Evolutionary conservation across 2,113 vertebrate species (phyloP).

Genomic region (Hepsetus odoe): DNA sequence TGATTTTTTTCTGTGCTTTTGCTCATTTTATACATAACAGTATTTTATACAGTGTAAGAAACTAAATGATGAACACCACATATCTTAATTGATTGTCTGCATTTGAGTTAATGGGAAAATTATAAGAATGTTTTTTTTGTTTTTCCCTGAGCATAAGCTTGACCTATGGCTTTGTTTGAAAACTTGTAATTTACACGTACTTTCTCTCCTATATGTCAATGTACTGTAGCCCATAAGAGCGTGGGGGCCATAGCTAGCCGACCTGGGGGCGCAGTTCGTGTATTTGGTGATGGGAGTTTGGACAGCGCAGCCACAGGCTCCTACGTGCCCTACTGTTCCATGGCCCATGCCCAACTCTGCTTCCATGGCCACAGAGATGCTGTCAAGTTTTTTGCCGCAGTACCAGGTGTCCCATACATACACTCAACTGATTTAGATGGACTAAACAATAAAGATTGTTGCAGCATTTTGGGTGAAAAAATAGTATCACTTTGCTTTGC

Average conservation of each 20-base stretch:
- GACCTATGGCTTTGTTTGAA: not conserved
- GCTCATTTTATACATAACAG: not conserved
- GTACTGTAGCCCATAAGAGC: conserved; percentile 82
- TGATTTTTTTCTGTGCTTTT: not conserved
- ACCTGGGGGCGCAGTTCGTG: conserved; percentile 85
- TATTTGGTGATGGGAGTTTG: conserved; percentile 83
- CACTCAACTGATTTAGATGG: not conserved
- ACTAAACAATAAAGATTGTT: not conserved
- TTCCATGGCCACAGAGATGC: conserved; percentile 97
- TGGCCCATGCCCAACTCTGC: conserved; percentile 98
- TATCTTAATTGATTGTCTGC: not conserved
- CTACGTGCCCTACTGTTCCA: conserved; percentile 97
- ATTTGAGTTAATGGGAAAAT: not conserved
- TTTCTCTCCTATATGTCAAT: not conserved
- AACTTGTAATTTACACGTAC: not conserved
- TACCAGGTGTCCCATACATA: conserved; percentile 80
- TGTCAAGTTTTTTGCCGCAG: conserved; percentile 95
- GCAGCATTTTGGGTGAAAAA: not conserved
- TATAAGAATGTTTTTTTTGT: not conserved
- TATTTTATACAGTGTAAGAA: not conserved
- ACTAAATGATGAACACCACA: not conserved
- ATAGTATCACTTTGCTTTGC: no score
- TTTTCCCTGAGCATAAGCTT: not conserved
- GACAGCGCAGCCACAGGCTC: conserved; percentile 79
- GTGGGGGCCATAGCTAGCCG: conserved; percentile 76